These are phyloP conservation scores for Oscheius myriophilus DNA, from an alignment of 2,888 invertebrate genomes.

Conservation along the genomic window DNA sequence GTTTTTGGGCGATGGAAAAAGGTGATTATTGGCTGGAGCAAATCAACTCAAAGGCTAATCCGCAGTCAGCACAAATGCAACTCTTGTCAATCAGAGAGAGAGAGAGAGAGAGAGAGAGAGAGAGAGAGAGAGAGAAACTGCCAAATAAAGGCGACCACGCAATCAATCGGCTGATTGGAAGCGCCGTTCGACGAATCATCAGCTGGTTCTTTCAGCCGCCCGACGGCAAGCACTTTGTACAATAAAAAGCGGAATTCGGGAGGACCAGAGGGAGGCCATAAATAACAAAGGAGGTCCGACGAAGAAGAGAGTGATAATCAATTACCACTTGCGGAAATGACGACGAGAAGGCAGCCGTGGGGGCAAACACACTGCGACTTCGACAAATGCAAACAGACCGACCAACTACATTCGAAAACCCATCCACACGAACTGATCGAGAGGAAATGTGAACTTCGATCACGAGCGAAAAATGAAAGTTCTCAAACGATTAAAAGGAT, in stretches of 20 bases:
- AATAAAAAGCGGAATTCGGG: no score
- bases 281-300: background rate
- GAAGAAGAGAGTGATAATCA: no score
- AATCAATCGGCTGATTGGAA: slow-evolving; percentile 7
- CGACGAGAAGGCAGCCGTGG: background rate
- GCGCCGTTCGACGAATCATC: slow-evolving; percentile 6
- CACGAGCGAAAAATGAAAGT: background rate
- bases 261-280: no score
- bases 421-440: no score
- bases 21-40: no score
- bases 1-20: no score
- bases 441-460: background rate
- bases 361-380: slow-evolving; percentile 13
- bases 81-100: background rate
- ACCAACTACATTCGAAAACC: background rate
- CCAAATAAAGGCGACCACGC: background rate
- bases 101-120: background rate
- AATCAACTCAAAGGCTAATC: no score
- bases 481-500: background rate
- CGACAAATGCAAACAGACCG: slow-evolving; percentile 15
- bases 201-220: slow-evolving; percentile 7
- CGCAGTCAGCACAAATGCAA: no score
- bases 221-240: background rate
- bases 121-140: background rate
- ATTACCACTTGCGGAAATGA: no score